phyloP scores from a whole-genome alignment of 2,888 invertebrate genomes.

The Yponomeuta malinellus region DNA sequence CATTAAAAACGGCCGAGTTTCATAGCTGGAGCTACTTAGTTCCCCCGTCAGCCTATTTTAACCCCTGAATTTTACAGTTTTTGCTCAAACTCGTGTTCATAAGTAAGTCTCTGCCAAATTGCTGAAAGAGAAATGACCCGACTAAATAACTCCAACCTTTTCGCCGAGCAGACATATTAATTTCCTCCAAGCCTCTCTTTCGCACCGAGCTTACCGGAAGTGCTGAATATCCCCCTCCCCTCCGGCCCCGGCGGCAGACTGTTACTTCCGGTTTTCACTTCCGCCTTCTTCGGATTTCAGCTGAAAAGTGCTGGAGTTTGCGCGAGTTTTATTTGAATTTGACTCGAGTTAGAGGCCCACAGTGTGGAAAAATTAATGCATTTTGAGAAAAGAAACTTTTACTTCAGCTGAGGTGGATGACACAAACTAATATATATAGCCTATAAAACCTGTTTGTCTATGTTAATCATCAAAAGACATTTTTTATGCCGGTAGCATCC shows the following conservation, averaged over 20 bases:
- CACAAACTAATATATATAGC: no score
- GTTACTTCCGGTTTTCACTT: slow-evolving; percentile 59
- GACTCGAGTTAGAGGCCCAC: background rate
- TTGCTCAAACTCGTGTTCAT: background rate
- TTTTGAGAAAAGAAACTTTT: no score
- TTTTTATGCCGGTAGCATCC: no score
- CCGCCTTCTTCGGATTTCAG: slow-evolving; percentile 39
- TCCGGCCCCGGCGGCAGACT: slow-evolving; percentile 41
- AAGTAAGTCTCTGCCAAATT: background rate
- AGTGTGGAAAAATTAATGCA: background rate
- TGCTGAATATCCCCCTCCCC: slow-evolving; percentile 48
- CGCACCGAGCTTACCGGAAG: slow-evolving; percentile 40
- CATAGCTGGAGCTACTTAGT: no score
- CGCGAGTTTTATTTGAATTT: slow-evolving; percentile 1
- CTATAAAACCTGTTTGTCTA: no score
- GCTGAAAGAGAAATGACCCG: background rate
- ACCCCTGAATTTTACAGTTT: no score
- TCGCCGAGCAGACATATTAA: slow-evolving; percentile 41
- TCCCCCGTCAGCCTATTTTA: no score
- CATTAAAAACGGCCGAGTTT: no score
- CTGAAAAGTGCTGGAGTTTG: slow-evolving; percentile 3
- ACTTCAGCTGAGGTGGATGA: no score
- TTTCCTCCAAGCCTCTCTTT: slow-evolving; percentile 26
- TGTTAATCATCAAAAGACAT: no score
- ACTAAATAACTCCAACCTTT: slow-evolving; percentile 29